Evolutionary conservation across 2,888 invertebrate species (phyloP), one percentile per base, ranked within the genome.

Genomic region (Xestia ashworthii): DNA sequence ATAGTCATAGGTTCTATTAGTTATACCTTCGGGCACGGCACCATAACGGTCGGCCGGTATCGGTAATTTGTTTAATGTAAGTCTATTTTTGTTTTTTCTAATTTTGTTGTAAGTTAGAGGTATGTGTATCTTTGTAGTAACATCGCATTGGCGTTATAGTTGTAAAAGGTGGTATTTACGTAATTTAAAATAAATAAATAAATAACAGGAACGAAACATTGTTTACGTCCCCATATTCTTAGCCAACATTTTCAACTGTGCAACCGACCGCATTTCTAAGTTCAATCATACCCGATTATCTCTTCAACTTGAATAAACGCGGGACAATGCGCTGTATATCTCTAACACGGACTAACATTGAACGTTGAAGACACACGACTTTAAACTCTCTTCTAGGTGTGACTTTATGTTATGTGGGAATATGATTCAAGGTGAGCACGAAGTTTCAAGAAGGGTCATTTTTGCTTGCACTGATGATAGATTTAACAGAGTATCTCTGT

Each of bases 251-350:
- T 74, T 62, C 12, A 58, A 62, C 19, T n/a, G 44, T 64, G 62
- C 65, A 58, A 16, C 48, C n/a, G n/a, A 12, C 62, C 6, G 14
- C 25, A 62, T 32, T 41, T 48, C 11, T 32, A 8, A 50, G 38
- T 81, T 82, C 81, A 72, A 82, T 82, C 74, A 53, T 53, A 12
- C 41, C 9, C 67, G 67, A 81, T 76, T 83, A 83, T 83, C 86
- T 82, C 76, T 82, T 76, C 70, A n/a, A 48, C 50, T 64, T 48
- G 48, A 71, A 53, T 41, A 82, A 32, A 32, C 62, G 22, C 6
- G 76, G 76, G 70, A 82, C 76, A 85, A 73, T 82, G 76, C 55
- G 58, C 12, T 71, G 44, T 68, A 46, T 64, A 25, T 6, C 46
- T 72, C 65, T 1, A 38, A 62, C 60, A 62, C 4, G 3, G 60